These are phyloP conservation scores for Dreissena polymorpha DNA, from an alignment of 1,140 invertebrate species.

Conservation along the genomic window DNA sequence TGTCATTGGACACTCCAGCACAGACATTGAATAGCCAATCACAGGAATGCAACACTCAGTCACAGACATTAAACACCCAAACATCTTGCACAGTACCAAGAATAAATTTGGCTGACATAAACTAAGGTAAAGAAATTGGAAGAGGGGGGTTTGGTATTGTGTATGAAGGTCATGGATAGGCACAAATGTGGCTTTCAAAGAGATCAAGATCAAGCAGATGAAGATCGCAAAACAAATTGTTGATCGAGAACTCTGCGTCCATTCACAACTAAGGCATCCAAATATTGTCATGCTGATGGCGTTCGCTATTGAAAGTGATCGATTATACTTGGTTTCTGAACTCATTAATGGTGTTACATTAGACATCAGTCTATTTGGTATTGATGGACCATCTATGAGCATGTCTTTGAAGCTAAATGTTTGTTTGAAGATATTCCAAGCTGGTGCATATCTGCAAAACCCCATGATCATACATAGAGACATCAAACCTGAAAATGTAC, in stretches of 20 bases:
- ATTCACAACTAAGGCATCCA: slow-evolving; percentile 51
- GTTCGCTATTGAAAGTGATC: slow-evolving; percentile 2
- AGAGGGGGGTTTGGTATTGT: slow-evolving; percentile 48
- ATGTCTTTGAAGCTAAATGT: slow-evolving; percentile 4
- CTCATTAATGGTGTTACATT: slow-evolving; percentile 51
- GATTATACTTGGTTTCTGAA: slow-evolving; percentile 48
- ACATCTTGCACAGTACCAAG: slow-evolving; percentile 53
- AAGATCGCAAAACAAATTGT: slow-evolving; percentile 23
- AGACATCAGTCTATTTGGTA: slow-evolving; percentile 48
- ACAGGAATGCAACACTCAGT: neutral
- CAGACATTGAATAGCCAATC: neutral
- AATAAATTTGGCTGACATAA: slow-evolving; percentile 16
- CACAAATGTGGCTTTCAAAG: too few species aligned
- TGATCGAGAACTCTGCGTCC: slow-evolving; percentile 44
- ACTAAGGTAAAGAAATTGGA: slow-evolving; percentile 43
- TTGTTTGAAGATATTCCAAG: slow-evolving; percentile 30
- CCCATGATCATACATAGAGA: slow-evolving; percentile 53
- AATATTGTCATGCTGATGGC: slow-evolving; percentile 57
- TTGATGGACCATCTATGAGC: neutral
- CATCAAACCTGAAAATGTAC: slow-evolving; percentile 55
- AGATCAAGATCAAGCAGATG: too few species aligned
- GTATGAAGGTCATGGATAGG: too few species aligned
- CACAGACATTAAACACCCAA: slow-evolving; percentile 6
- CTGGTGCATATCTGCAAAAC: slow-evolving; percentile 48
- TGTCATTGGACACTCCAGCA: neutral